These are phyloP conservation scores for Dysdera silvatica DNA, from an alignment of 1,140 invertebrate species.

Conservation along the genomic window DNA sequence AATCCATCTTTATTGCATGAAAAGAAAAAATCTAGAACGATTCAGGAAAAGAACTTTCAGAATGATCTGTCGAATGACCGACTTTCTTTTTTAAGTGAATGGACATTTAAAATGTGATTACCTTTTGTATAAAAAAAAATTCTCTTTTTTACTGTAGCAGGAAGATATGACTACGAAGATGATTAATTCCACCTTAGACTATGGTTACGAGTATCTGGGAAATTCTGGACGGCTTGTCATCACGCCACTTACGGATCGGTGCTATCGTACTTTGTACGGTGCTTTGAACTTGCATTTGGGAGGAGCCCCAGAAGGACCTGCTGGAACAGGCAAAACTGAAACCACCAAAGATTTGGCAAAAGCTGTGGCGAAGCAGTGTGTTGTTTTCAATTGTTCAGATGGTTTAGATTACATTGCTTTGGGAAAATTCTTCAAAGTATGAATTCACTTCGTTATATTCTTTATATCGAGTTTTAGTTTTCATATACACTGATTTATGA, in stretches of 20 bases:
- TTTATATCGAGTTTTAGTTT: no score
- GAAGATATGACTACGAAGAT: constrained; percentile 68
- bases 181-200: constrained; percentile 82
- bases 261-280: constrained; percentile 85
- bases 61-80: no score
- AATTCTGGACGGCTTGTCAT: constrained; percentile 79
- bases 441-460: background rate
- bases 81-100: constrained; percentile 8
- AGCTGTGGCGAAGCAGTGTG: constrained; percentile 90
- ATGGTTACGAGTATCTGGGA: constrained; percentile 91
- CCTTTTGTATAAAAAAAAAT: background rate
- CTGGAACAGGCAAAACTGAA: constrained; percentile 91
- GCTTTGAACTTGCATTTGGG: constrained; percentile 67
- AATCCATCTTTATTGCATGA: no score
- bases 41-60: no score
- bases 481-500: no score
- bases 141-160: constrained; percentile 44
- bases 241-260: constrained; percentile 77
- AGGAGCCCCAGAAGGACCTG: constrained; percentile 88
- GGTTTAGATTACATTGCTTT: constrained; percentile 85
- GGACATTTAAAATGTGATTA: background rate
- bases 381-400: constrained; percentile 90
- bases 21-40: no score
- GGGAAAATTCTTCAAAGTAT: constrained; percentile 88
- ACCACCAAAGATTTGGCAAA: constrained; percentile 94